A percentile compares a stretch with the other conserved stretches of the same genome.
phyloP scores from a whole-genome alignment of 2,113 vertebrate genomes.

The Collichthys lucidus region DNA sequence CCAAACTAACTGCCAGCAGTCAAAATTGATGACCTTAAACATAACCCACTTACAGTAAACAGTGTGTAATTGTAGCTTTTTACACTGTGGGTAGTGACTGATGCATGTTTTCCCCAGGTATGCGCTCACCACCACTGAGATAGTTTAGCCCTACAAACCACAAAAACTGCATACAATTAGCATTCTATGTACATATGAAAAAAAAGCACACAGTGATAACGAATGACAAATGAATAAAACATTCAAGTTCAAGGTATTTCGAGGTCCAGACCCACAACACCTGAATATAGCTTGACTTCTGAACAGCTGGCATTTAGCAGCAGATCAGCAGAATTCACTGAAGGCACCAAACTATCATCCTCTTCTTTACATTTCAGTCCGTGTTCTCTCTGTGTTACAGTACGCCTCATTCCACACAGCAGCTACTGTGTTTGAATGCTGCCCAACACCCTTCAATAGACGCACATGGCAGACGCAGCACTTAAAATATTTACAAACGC shows the following conservation, averaged over 20 bases:
- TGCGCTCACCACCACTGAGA: background rate
- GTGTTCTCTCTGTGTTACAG: background rate
- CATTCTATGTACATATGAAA: too few species aligned
- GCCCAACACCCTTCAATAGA: slow-evolving; percentile 11
- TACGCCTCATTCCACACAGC: background rate
- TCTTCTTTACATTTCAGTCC: background rate
- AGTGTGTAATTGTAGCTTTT: background rate
- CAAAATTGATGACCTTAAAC: background rate
- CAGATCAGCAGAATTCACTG: slow-evolving; percentile 6
- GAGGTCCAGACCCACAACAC: too few species aligned
- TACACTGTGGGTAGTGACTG: background rate
- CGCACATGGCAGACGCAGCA: background rate
- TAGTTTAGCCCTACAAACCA: background rate
- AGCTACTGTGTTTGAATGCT: slow-evolving; percentile 9
- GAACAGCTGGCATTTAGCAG: background rate
- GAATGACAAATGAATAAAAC: too few species aligned
- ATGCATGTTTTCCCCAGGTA: background rate
- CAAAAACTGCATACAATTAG: too few species aligned
- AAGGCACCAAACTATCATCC: background rate
- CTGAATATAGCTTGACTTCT: background rate
- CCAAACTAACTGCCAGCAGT: background rate
- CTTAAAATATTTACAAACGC: slow-evolving; percentile 33
- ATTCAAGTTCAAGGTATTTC: too few species aligned
- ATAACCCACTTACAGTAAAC: background rate
- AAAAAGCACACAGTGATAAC: too few species aligned